Percentiles rank a stretch among this genome's conserved stretches.
Conservation (phyloP, 2,113 vertebrate species). For the Zosterops hypoxanthus region DNA sequence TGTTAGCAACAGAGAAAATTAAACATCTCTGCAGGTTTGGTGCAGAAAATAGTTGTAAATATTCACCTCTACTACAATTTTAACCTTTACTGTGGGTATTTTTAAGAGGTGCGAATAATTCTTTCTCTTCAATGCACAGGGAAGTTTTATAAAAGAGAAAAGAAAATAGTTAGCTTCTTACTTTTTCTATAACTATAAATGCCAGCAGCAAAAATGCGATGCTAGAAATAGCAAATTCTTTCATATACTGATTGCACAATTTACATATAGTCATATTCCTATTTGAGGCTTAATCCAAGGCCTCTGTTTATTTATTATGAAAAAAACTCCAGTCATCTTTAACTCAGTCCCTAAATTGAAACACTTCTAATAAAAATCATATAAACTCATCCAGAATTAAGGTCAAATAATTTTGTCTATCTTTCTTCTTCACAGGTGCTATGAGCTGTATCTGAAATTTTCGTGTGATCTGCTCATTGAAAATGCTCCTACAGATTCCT, state of each 20-base stretch:
- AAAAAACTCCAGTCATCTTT: background rate
- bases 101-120: background rate
- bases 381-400: background rate
- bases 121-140: background rate
- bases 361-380: background rate
- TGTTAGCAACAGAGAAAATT: slow-evolving; percentile 18
- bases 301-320: background rate
- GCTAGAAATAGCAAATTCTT: background rate
- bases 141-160: background rate
- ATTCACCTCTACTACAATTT: background rate
- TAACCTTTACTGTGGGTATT: background rate
- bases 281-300: background rate
- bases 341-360: background rate
- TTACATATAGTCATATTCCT: background rate
- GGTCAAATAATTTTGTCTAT: background rate
- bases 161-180: background rate
- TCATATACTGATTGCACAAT: background rate
- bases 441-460: background rate
- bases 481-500: background rate
- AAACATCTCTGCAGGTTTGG: background rate
- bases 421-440: background rate
- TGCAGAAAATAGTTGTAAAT: slow-evolving; percentile 24
- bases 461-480: background rate
- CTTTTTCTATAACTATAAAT: background rate
- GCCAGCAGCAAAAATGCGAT: background rate